Conservation (phyloP, 2,797 vertebrate genomes). For the Bradypodion ventrale region DNA sequence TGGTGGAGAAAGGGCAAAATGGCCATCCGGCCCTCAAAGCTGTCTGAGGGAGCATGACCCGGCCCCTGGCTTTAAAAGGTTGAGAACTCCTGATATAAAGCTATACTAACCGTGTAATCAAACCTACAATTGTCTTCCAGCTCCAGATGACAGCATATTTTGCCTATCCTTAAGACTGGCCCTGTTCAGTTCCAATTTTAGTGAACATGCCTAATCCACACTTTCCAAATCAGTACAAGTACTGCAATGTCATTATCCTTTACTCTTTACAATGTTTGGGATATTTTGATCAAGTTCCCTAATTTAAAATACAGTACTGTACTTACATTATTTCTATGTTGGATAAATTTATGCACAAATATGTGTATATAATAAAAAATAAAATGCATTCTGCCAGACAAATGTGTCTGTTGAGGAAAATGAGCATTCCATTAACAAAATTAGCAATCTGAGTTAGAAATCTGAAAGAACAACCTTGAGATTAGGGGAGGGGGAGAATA, state of each 20-base stretch:
- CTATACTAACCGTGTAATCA: too few relatives aligned
- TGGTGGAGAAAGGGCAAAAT: too few relatives aligned
- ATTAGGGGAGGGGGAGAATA: not conserved
- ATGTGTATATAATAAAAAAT: not conserved
- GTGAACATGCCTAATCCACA: not conserved
- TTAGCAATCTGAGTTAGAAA: not conserved
- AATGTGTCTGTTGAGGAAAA: not conserved
- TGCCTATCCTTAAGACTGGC: too few relatives aligned
- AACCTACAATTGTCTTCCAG: too few relatives aligned
- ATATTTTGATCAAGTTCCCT: not conserved
- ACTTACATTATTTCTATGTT: not conserved
- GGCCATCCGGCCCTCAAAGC: too few relatives aligned
- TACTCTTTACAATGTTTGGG: not conserved
- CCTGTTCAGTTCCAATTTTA: too few relatives aligned
- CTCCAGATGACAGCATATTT: too few relatives aligned
- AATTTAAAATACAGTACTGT: not conserved
- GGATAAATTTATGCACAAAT: not conserved
- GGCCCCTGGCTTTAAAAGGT: too few relatives aligned
- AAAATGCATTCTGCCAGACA: not conserved
- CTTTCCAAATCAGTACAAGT: not conserved
- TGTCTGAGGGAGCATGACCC: too few relatives aligned
- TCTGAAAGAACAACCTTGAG: not conserved
- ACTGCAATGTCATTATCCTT: not conserved
- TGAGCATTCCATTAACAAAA: not conserved
- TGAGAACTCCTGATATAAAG: too few relatives aligned